phyloP scores from a whole-genome alignment of 2,888 invertebrate species.

The Zygogramma bicolorata region DNA sequence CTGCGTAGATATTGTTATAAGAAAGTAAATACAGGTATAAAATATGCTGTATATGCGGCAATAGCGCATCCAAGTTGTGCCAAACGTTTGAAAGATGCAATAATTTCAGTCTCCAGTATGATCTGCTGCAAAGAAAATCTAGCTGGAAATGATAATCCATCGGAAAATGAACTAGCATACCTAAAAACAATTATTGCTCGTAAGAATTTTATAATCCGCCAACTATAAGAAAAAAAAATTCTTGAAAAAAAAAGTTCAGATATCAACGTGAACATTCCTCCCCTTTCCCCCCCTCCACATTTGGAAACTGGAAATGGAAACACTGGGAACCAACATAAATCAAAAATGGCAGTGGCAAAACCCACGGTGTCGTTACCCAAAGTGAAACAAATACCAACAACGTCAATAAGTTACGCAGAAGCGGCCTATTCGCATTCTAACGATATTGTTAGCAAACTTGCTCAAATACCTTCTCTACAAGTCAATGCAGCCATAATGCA shows the following conservation, averaged over 20 bases:
- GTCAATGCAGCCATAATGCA: neutral
- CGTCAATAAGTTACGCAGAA: neutral
- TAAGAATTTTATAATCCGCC: slow-evolving; percentile 9
- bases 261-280: neutral
- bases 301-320: neutral
- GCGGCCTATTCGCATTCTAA: neutral
- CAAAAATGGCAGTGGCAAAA: neutral
- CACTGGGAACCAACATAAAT: neutral
- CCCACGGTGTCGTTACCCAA: neutral
- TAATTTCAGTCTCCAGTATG: neutral
- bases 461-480: neutral
- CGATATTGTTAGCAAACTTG: neutral
- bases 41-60: neutral
- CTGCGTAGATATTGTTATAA: neutral
- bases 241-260: neutral
- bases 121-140: neutral
- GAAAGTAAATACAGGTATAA: neutral
- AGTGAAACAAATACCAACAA: neutral
- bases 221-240: neutral
- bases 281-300: neutral
- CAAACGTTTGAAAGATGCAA: neutral
- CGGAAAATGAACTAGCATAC: slow-evolving; percentile 6
- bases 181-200: slow-evolving; percentile 15
- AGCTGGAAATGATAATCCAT: neutral
- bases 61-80: slow-evolving; percentile 3